phyloP scores from a whole-genome alignment of 2,797 vertebrate genomes.

The Knipowitschia caucasica region DNA sequence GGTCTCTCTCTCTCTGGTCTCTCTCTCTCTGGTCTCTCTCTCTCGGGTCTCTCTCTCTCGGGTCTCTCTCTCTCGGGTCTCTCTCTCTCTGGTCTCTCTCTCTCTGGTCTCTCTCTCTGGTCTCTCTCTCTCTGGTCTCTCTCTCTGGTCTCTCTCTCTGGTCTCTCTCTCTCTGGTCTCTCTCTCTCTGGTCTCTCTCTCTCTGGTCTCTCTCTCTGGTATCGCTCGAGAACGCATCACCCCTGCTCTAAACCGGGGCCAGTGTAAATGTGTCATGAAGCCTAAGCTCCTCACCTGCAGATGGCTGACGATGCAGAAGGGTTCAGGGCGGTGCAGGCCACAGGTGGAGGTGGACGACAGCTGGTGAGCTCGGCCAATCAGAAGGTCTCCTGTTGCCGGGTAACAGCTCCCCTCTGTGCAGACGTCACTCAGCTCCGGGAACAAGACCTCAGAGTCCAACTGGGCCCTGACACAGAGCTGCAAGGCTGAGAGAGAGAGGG shows the following conservation, averaged over 20 bases:
- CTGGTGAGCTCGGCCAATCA: constrained; percentile 87
- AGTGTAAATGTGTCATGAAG: not conserved
- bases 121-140: too few relatives aligned
- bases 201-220: too few relatives aligned
- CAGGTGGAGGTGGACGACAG: constrained; percentile 89
- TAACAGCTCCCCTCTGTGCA: constrained; percentile 97
- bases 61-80: too few relatives aligned
- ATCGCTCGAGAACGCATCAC: not conserved
- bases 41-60: too few relatives aligned
- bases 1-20: too few relatives aligned
- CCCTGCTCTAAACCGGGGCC: too few relatives aligned
- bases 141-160: too few relatives aligned
- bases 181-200: too few relatives aligned
- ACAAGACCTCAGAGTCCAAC: constrained; percentile 16
- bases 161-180: too few relatives aligned
- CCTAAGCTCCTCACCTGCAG: constrained; percentile 83
- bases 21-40: too few relatives aligned
- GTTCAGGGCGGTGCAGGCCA: constrained; percentile 80
- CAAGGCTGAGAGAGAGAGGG: constrained; percentile 55
- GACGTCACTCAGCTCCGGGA: constrained; percentile 85
- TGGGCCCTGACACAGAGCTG: constrained; percentile 67
- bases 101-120: too few relatives aligned
- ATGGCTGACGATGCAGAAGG: constrained; percentile 97
- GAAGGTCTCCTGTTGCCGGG: constrained; percentile 92
- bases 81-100: too few relatives aligned